Base-by-base conservation (phyloP, 2,797 vertebrate species). In the Lemur catta region DNA sequence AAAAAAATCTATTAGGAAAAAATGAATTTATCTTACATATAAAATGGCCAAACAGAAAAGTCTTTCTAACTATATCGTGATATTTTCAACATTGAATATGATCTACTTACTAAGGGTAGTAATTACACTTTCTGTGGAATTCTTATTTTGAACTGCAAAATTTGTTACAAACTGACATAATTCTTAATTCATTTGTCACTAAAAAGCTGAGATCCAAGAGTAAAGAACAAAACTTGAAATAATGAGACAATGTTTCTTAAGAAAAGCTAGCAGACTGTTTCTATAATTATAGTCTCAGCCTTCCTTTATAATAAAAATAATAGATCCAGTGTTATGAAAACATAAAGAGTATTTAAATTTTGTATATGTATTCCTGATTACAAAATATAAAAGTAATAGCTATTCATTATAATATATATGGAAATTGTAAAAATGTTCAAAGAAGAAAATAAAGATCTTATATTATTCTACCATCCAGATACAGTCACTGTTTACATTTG, bases 391-490 rank as follows among this genome's bases (percentile, higher is more conserved):
- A 63, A 82, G 28, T 72, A 67, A 20, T 84, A 2, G 3, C 57
- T 87, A 72, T 72, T 72, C 22, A 80, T 78, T 67, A 46, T 63
- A 69, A 41, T 46, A 90, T 71, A 63, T 33, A 59, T 46, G 33
- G 9, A 94, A 85, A 81, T 85, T 76, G 20, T 65, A 81, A 87
- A 91, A 82, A 67, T 50, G 0, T 38, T 41, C 26, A 22, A 67
- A 67, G 41, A 94, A 91, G 52, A 97, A 96, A 63, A 69, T 82
- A 89, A 94, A 94, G 38, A 63, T 85, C 22, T 84, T 80, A 20
- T 41, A 93, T 81, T 57, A 94, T 81, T 74, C 0, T 18, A 55
- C 6, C 33, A 67, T 94, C 11, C 3, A 85, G 17, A 82, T 38
- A 82, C 20, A 92, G 88, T 69, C 12, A 59, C 15, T 85, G 17